Evolutionary conservation across 2,888 invertebrate species (phyloP).

Genomic region (Odiellus spinosus): DNA sequence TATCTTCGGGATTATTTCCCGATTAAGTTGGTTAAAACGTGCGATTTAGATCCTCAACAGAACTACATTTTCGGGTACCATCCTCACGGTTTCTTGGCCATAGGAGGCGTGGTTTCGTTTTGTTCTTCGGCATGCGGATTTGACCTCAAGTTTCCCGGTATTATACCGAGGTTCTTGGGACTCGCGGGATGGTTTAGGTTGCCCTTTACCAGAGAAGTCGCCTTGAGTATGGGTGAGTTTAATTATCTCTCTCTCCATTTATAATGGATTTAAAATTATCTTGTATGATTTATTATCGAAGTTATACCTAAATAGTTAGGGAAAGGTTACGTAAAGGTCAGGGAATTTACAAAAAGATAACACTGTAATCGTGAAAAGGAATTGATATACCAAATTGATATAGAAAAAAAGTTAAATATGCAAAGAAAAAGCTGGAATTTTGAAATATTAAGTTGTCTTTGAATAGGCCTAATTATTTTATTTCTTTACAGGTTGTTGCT

Average conservation of each 20-base stretch:
- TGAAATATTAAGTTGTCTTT: no score
- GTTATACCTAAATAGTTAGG: no score
- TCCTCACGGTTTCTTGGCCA: slow-evolving; percentile 76
- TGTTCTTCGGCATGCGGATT: slow-evolving; percentile 44
- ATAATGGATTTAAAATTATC: no score
- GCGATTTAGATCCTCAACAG: slow-evolving; percentile 55
- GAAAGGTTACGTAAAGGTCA: no score
- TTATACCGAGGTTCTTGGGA: slow-evolving; percentile 39
- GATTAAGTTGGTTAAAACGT: slow-evolving; percentile 59
- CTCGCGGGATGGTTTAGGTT: slow-evolving; percentile 54
- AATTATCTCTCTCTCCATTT: no score
- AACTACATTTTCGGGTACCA: slow-evolving; percentile 77
- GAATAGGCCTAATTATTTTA: no score
- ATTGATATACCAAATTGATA: no score
- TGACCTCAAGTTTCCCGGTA: slow-evolving; percentile 33
- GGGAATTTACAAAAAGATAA: no score
- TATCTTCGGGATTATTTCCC: slow-evolving; percentile 67
- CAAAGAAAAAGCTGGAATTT: no score
- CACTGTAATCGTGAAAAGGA: no score
- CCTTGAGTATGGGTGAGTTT: slow-evolving; percentile 29
- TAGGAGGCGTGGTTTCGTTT: slow-evolving; percentile 63
- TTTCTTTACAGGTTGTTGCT: slow-evolving; percentile 28
- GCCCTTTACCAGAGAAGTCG: slow-evolving; percentile 53
- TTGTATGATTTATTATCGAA: no score
- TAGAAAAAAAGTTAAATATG: no score